Conservation (phyloP, 2,888 invertebrate species). For the Leptinotarsa rubiginosa region DNA sequence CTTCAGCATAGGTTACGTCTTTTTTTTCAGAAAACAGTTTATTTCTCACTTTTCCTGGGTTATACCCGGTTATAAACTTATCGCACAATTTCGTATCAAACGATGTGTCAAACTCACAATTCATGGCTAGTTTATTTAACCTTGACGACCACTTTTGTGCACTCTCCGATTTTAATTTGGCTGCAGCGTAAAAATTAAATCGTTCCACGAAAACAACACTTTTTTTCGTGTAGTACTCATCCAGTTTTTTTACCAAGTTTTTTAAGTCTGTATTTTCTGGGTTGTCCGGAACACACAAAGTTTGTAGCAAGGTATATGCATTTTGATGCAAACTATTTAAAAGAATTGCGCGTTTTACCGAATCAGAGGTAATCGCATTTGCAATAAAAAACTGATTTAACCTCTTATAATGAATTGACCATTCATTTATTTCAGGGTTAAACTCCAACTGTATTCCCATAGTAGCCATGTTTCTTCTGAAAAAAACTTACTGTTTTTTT, state of each 20-base stretch:
- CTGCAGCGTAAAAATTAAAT: conserved; percentile 1
- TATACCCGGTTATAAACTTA: neutral
- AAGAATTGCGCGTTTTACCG: no score
- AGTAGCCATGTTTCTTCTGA: no score
- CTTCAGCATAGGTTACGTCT: neutral
- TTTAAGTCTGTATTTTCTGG: neutral
- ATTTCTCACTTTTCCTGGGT: neutral
- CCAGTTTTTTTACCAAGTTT: neutral
- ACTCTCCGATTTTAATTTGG: conserved; percentile 2
- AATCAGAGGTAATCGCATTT: no score
- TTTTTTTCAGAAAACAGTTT: neutral
- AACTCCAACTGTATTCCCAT: no score
- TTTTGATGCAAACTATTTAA: neutral
- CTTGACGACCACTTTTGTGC: neutral
- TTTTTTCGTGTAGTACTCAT: neutral
- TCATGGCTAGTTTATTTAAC: conserved; percentile 9
- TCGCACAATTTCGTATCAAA: neutral
- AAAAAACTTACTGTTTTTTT: no score
- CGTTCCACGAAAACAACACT: neutral
- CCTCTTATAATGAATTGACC: no score
- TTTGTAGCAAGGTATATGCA: conserved; percentile 8
- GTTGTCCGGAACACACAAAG: conserved; percentile 7
- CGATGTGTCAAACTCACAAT: conserved; percentile 4
- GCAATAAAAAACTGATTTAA: no score
- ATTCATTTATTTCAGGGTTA: no score